phyloP scores from a whole-genome alignment of 2,888 invertebrate species.

The Cristatella mucedo region DNA sequence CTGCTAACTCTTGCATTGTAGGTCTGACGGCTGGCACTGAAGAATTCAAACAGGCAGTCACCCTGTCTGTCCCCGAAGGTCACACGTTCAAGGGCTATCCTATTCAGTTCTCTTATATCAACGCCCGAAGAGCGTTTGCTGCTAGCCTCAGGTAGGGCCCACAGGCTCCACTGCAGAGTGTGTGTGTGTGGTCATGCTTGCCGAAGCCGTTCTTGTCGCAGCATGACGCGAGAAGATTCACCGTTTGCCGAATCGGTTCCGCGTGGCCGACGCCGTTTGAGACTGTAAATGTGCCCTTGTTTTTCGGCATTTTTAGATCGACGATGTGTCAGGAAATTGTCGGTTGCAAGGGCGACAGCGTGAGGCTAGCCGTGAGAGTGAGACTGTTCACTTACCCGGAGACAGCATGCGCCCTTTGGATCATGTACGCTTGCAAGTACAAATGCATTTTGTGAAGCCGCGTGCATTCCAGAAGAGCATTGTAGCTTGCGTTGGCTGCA shows the following conservation, averaged over 20 bases:
- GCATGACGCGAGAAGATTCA: too few species aligned
- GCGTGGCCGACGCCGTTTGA: too few species aligned
- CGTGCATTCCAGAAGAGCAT: too few species aligned
- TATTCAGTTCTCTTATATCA: conserved; percentile 37
- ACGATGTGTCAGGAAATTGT: conserved; percentile 36
- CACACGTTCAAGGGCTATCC: conserved; percentile 40
- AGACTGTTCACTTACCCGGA: conserved; percentile 35
- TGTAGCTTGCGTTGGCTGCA: too few species aligned
- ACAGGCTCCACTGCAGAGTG: too few species aligned
- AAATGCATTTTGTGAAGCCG: conserved; percentile 28
- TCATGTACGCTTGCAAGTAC: conserved; percentile 38
- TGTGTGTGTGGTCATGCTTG: too few species aligned
- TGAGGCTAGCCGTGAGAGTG: conserved; percentile 32
- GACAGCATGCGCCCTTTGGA: conserved; percentile 33
- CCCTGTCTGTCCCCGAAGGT: conserved; percentile 35
- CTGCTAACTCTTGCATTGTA: too few species aligned
- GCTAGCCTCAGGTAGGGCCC: conserved; percentile 29
- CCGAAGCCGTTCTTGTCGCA: too few species aligned
- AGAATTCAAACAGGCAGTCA: conserved; percentile 37
- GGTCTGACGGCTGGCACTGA: conserved; percentile 35
- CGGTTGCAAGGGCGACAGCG: conserved; percentile 34
- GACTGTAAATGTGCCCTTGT: too few species aligned
- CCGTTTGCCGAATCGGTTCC: too few species aligned
- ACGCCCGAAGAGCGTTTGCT: conserved; percentile 30
- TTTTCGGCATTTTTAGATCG: too few species aligned